Conservation (phyloP, 2,113 vertebrate genomes). For the Microcebus murinus region DNA sequence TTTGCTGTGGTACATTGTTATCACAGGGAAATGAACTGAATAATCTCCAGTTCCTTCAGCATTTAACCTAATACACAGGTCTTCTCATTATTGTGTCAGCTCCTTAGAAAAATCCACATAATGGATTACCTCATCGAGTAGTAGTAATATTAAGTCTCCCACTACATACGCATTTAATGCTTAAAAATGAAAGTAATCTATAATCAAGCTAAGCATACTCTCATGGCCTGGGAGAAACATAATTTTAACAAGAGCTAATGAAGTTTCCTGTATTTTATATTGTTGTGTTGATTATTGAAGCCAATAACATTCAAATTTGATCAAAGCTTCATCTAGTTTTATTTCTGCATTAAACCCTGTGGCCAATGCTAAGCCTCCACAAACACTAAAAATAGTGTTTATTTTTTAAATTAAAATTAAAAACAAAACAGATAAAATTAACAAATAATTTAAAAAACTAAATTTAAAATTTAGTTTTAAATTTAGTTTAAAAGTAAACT, state of each 20-base stretch:
- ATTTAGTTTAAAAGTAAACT: too few species aligned
- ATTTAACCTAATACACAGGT: background rate
- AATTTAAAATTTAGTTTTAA: background rate
- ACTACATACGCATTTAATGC: background rate
- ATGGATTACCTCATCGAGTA: background rate
- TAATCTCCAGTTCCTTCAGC: background rate
- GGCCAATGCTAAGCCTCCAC: background rate
- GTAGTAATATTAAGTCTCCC: background rate
- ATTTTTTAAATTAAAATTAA: background rate
- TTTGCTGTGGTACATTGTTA: background rate
- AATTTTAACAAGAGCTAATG: background rate
- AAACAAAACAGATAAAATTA: background rate
- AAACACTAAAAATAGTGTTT: background rate
- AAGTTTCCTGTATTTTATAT: background rate
- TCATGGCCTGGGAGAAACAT: background rate
- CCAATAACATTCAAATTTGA: background rate
- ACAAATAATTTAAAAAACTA: background rate
- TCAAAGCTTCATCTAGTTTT: background rate
- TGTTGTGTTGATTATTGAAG: background rate
- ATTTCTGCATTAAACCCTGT: background rate
- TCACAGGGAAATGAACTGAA: background rate
- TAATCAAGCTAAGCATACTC: background rate
- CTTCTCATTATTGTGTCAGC: background rate
- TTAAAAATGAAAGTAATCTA: conserved; percentile 35
- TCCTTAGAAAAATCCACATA: background rate